phyloP scores from a whole-genome alignment of 2,113 vertebrate genomes.

The Cathartes aura region DNA sequence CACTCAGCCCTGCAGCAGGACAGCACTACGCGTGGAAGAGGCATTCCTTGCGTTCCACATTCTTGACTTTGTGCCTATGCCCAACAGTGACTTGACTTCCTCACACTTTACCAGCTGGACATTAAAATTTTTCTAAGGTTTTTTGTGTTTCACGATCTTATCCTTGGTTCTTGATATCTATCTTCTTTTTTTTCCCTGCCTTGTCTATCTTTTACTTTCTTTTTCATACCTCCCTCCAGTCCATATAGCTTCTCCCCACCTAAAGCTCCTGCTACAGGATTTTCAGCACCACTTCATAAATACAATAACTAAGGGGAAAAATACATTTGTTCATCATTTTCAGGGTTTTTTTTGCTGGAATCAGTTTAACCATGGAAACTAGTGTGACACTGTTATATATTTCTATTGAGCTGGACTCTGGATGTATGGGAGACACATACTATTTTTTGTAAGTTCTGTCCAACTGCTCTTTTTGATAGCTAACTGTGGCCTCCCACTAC shows the following conservation, averaged over 20 bases:
- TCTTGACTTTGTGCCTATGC: not conserved
- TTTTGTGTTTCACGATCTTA: not conserved
- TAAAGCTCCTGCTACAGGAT: not conserved
- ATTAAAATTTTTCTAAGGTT: not conserved
- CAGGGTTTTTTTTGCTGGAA: not conserved
- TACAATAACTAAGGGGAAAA: not conserved
- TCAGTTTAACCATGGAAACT: not conserved
- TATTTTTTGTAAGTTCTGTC: not conserved
- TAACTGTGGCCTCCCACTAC: not conserved
- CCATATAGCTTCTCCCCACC: not conserved
- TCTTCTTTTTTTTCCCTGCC: not conserved
- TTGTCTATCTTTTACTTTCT: not conserved
- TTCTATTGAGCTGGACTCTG: not conserved
- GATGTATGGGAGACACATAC: not conserved
- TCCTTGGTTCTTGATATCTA: not conserved
- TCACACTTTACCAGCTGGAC: not conserved
- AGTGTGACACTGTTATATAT: not conserved
- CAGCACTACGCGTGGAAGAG: fast-evolving
- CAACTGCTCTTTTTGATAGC: not conserved
- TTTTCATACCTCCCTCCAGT: not conserved
- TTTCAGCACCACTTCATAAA: not conserved
- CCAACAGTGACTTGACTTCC: not conserved
- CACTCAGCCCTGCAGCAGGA: not conserved
- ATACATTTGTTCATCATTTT: not conserved
- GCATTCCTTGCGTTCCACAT: not conserved